phyloP scores from a whole-genome alignment of 2,888 invertebrate species.

The Pocota personata region DNA sequence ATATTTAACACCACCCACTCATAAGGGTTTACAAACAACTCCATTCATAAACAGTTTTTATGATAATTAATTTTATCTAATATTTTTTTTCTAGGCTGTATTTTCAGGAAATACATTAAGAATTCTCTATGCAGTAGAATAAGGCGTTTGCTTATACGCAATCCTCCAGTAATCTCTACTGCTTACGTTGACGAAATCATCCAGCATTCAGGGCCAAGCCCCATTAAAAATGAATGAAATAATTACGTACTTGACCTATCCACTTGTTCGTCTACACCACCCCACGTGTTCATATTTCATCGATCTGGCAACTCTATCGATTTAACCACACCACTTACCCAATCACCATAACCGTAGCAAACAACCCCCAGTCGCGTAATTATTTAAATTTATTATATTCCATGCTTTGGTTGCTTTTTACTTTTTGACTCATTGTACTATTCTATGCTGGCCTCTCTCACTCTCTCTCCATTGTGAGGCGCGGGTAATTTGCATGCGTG shows the following conservation, averaged over 20 bases:
- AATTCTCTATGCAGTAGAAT: no score
- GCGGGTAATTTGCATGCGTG: slow-evolving; percentile 58
- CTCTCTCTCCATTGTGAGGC: neutral
- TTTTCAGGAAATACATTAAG: no score
- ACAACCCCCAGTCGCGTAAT: slow-evolving; percentile 53
- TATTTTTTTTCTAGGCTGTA: no score
- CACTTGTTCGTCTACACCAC: neutral
- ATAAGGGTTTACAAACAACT: no score
- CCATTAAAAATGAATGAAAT: slow-evolving; percentile 14
- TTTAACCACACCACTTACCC: slow-evolving; percentile 62
- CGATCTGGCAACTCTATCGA: slow-evolving; percentile 51
- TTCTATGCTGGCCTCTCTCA: neutral
- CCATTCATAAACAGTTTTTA: no score
- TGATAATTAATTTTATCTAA: no score
- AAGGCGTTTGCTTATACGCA: no score
- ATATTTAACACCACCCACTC: no score
- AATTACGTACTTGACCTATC: slow-evolving; percentile 56
- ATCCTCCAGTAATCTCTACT: no score
- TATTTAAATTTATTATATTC: slow-evolving; percentile 62
- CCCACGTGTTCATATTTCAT: neutral
- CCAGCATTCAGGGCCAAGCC: neutral
- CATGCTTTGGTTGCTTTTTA: slow-evolving; percentile 18
- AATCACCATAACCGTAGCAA: slow-evolving; percentile 43
- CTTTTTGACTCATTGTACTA: slow-evolving; percentile 8
- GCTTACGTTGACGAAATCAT: no score